phyloP scores from a whole-genome alignment of 2,888 invertebrate genomes.

The Sinohyriopsis cumingii region DNA sequence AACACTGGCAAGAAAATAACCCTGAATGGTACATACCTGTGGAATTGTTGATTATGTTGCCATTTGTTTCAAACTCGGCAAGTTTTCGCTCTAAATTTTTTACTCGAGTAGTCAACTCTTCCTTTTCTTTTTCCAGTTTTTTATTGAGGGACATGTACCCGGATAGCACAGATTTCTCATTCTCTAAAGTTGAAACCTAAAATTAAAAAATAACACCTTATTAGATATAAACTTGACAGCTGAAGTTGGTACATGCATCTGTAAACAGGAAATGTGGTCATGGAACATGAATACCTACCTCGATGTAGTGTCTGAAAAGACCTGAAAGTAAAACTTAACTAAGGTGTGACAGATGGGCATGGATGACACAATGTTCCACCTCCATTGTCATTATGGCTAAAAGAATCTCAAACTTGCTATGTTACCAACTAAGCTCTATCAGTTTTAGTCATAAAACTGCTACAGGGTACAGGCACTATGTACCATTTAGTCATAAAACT shows the following conservation, averaged over 20 bases:
- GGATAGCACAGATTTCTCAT: conserved; percentile 46
- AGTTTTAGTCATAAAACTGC: too few relatives aligned
- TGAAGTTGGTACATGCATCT: background rate
- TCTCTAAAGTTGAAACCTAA: conserved; percentile 51
- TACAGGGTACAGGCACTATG: too few relatives aligned
- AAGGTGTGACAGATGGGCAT: too few relatives aligned
- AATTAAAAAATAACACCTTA: conserved; percentile 4
- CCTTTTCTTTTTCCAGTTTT: conserved; percentile 52
- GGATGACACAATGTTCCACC: too few relatives aligned
- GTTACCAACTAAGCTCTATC: too few relatives aligned
- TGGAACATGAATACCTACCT: too few relatives aligned
- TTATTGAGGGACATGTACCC: conserved; percentile 37
- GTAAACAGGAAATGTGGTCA: background rate
- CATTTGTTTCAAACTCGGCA: conserved; percentile 43
- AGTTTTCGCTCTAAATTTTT: conserved; percentile 54
- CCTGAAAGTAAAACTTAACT: too few relatives aligned
- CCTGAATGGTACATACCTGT: conserved; percentile 8
- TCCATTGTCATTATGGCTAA: too few relatives aligned
- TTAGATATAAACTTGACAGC: conserved; percentile 2
- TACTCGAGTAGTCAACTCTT: conserved; percentile 50
- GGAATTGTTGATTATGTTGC: conserved; percentile 31
- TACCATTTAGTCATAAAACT: too few relatives aligned
- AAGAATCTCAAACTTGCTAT: too few relatives aligned
- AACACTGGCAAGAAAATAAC: background rate
- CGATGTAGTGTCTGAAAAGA: too few relatives aligned